These are phyloP conservation scores for Laticauda laticaudata DNA, from an alignment of 2,113 vertebrate species.

Conservation along the genomic window DNA sequence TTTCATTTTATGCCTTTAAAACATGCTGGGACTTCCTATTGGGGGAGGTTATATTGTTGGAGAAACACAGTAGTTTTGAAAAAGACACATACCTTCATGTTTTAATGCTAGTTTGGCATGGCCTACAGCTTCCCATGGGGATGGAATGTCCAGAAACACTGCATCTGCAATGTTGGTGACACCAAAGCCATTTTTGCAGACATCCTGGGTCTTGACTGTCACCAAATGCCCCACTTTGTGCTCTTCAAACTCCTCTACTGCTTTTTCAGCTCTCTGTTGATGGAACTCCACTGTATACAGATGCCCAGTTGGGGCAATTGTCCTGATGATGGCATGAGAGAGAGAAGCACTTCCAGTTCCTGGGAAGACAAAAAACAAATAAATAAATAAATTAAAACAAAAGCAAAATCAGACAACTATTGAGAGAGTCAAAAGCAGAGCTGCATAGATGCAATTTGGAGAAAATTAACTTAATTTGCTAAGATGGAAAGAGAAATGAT, in stretches of 20 bases:
- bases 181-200: conserved; percentile 91
- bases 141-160: conserved; percentile 94
- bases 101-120: conserved; percentile 89
- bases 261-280: conserved; percentile 89
- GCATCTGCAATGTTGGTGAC: conserved; percentile 85
- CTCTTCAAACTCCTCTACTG: conserved; percentile 84
- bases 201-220: conserved; percentile 91
- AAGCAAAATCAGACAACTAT: not conserved
- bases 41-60: too few relatives aligned
- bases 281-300: conserved; percentile 97
- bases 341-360: conserved; percentile 96
- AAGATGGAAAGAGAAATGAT: conserved; percentile 40
- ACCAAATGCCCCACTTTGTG: conserved; percentile 88
- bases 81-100: conserved; percentile 75
- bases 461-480: conserved; percentile 10
- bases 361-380: conserved; percentile 49
- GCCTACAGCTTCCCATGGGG: conserved; percentile 91
- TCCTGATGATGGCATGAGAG: conserved; percentile 92
- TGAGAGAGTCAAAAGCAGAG: not conserved
- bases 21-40: too few relatives aligned
- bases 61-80: not conserved
- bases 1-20: too few relatives aligned
- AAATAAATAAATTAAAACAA: not conserved
- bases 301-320: conserved; percentile 89
- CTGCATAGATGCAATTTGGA: not conserved